A percentile compares a stretch with the other conserved stretches of the same genome.
phyloP scores from a whole-genome alignment of 2,797 vertebrate genomes.

The Melanotaenia parkinsoni region DNA sequence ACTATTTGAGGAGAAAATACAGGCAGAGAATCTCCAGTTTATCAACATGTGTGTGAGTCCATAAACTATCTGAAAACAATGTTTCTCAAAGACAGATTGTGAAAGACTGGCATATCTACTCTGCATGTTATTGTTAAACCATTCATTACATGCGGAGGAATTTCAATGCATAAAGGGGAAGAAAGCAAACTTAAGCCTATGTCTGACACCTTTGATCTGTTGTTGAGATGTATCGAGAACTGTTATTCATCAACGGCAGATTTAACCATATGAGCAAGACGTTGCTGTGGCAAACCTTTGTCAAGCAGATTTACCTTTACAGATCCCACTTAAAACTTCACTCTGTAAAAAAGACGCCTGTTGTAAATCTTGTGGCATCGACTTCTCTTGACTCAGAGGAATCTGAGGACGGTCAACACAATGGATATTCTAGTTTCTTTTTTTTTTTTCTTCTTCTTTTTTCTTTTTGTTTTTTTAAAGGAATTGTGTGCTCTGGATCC shows the following conservation, averaged over 20 bases:
- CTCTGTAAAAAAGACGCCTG: neutral
- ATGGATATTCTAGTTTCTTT: too few relatives aligned
- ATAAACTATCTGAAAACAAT: too few relatives aligned
- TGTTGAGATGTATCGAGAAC: neutral
- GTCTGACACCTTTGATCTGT: neutral
- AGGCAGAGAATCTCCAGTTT: too few relatives aligned
- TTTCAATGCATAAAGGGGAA: neutral
- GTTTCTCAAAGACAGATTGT: too few relatives aligned
- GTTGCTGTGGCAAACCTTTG: neutral
- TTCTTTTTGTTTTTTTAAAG: neutral
- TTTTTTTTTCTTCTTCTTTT: too few relatives aligned
- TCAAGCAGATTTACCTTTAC: neutral
- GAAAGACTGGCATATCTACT: too few relatives aligned
- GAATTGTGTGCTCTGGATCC: too few relatives aligned
- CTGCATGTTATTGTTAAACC: neutral
- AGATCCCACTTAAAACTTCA: neutral
- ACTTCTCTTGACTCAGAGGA: too few relatives aligned
- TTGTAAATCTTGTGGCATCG: too few relatives aligned
- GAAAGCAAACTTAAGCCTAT: neutral
- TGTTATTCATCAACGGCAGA: neutral
- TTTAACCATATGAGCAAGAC: too few relatives aligned
- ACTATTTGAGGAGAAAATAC: too few relatives aligned
- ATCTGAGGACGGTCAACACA: neutral
- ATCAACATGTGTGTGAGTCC: too few relatives aligned
- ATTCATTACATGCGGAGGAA: neutral